A percentile compares a stretch with the other conserved stretches of the same genome.
phyloP scores from a whole-genome alignment of 2,113 vertebrate species.

The Pluvianellus socialis region DNA sequence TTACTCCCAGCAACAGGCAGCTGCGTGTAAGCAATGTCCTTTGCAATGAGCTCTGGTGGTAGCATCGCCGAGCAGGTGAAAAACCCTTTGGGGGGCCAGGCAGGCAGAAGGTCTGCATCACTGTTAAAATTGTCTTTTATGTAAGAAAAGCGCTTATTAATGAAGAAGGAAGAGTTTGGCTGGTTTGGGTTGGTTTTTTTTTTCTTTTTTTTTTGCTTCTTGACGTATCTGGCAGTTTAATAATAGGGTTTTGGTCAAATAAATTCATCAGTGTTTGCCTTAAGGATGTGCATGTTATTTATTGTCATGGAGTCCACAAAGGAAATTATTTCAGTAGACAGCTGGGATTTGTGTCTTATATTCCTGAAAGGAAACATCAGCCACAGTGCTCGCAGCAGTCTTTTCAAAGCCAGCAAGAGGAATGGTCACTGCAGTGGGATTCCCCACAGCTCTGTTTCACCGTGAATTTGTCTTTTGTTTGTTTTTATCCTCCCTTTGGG shows the following conservation, averaged over 20 bases:
- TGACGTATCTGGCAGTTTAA: not conserved
- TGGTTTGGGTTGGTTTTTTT: not conserved
- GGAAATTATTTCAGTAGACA: not conserved
- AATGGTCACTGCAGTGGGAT: not conserved
- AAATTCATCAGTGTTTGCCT: not conserved
- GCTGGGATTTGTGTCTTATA: not conserved
- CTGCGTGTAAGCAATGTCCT: accelerated
- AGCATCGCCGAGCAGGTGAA: not conserved
- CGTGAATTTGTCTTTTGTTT: not conserved
- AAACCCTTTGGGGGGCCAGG: not conserved
- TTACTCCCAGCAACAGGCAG: not conserved
- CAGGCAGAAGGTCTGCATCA: not conserved
- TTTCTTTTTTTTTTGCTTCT: not conserved
- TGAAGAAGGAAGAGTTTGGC: not conserved
- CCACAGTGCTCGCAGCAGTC: not conserved
- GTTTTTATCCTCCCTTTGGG: not conserved
- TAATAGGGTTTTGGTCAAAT: not conserved
- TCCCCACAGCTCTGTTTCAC: not conserved
- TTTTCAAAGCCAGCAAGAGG: not conserved
- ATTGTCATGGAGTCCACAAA: not conserved
- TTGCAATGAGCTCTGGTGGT: not conserved
- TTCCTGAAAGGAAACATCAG: not conserved
- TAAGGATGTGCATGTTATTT: not conserved
- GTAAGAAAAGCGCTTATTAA: not conserved
- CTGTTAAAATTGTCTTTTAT: not conserved